Base-by-base conservation (phyloP, 1,140 invertebrate genomes). In the Pomacea maculata region DNA sequence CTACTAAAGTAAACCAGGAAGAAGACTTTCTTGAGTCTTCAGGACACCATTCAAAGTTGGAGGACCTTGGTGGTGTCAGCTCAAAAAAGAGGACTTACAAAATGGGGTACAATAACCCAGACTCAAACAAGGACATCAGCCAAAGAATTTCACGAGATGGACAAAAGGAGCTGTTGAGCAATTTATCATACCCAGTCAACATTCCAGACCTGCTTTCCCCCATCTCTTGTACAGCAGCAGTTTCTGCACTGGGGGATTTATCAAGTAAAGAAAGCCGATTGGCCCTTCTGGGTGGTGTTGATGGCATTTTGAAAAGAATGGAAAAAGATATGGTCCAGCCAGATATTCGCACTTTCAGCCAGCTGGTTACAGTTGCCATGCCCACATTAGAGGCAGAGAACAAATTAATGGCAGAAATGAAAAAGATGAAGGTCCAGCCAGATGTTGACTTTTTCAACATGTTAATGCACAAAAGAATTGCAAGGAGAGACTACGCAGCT, bases 361-460 rank as follows among this genome's bases (percentile, higher is more conserved):
- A 95, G 86, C 91, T 98, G 75, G 86, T 98, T 17, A 93, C 95
- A 85, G 89, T 94, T 80, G 92, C 96, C 80, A 95, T 95, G 10
- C 90, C 94, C 75, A 94, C 93, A 57, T 86, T 88, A 77, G 89
- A 92, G 71, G 93, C 93, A 55, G 96, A 98, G 91, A 91, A 94
- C 68, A 92, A 94, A 83, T 85, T 96, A 12, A 82, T 96, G 11
- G 82, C 87, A 64, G 87, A 93, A 45, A 93, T 97, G 87, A 92
- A 93, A 75, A 87, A 91, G 76, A 89, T 92, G 63, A 90, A 93
- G 19, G 87, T 97, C 0, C 92, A 92, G 85, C 90, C 94, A 0
- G 96, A 98, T 91, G 93, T 95, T 64, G 94, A 94, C 87, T 97
- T 97, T 88, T 97, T 94, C 85, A 98, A 98, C 91, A 93, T 95